Base-by-base conservation (phyloP, 2,797 vertebrate species). In the Phalanger gymnotis region DNA sequence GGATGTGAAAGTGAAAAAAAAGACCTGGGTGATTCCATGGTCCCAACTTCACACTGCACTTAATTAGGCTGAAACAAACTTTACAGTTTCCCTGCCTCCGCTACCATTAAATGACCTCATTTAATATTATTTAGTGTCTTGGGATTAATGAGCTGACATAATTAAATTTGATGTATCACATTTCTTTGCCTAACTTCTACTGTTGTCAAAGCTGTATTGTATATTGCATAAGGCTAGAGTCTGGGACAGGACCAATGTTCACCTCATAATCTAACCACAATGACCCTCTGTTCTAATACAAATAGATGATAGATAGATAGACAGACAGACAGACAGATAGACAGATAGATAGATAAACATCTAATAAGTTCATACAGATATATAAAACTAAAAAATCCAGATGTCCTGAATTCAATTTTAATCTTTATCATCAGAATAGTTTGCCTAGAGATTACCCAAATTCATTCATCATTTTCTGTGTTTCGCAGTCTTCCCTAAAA, bases 391-490 rank as follows among this genome's bases (percentile, higher is more conserved):
- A 47, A 81, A 47, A 81, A 25, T 40, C 5, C 66, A 81, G 13
- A 27, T 81, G 40, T 47, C 73, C 40, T 81, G 22, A 81, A 81
- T 81, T 87, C 22, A 51, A 4, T 10, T 81, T 81, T 87, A 87
- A 87, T 91, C 54, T 95, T 52, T 40, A 81, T 93, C 92, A 92
- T 96, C 55, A 91, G 3, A 91, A 40, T 91, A 91, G n/a, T 3
- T 89, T 97, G 95, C 51, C 55, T 53, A 0, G 28, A 25, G n/a
- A 81, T 56, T 94, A 93, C 61, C 93, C 54, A 93, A 54, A 90
- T 95, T 94, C 53, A 73, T 52, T 1, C 90, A n/a, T 52, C 92
- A 34, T 56, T 90, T 40, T 93, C 58, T 94, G 52, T 91, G n/a
- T 54, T 92, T 10, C 90, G 0, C 27, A 56, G 51, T 25, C 22